A percentile compares a stretch with the other conserved stretches of the same genome.
Evolutionary conservation across 2,888 invertebrate genomes (phyloP).

Genomic region (Napeogenes sylphis): DNA sequence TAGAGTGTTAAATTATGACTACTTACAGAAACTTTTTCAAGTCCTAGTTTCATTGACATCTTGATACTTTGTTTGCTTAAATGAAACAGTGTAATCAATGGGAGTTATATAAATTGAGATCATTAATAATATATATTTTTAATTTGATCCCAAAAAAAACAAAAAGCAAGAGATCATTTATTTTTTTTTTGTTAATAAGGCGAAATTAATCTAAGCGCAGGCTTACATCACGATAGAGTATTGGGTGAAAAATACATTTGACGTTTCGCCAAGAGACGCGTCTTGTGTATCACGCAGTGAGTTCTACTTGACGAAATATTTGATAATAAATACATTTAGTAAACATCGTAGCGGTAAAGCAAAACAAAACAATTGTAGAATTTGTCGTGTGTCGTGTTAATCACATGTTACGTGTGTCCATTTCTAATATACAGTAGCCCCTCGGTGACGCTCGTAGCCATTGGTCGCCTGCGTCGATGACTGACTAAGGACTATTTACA

Average conservation of each 20-base stretch:
- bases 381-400: conserved; percentile 71
- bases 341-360: conserved; percentile 77
- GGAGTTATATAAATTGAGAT: conserved; percentile 43
- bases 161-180: conserved; percentile 63
- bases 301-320: conserved; percentile 59
- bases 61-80: conserved; percentile 39
- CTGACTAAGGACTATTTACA: conserved; percentile 68
- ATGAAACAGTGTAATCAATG: conserved; percentile 39
- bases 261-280: conserved; percentile 61
- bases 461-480: conserved; percentile 44
- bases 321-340: conserved; percentile 62
- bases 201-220: conserved; percentile 67
- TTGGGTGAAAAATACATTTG: conserved; percentile 78
- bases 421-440: conserved; percentile 39
- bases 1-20: not conserved
- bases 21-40: conserved; percentile 36
- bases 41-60: conserved; percentile 52
- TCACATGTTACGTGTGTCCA: conserved; percentile 70
- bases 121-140: conserved; percentile 38
- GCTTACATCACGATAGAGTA: conserved; percentile 70
- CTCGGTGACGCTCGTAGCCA: conserved; percentile 47
- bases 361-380: conserved; percentile 72
- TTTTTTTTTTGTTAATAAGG: conserved; percentile 67
- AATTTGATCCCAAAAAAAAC: conserved; percentile 57
- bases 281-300: conserved; percentile 53